These are phyloP conservation scores for Nannoperca obscura DNA, from an alignment of 2,797 vertebrate genomes.

Conservation along the genomic window DNA sequence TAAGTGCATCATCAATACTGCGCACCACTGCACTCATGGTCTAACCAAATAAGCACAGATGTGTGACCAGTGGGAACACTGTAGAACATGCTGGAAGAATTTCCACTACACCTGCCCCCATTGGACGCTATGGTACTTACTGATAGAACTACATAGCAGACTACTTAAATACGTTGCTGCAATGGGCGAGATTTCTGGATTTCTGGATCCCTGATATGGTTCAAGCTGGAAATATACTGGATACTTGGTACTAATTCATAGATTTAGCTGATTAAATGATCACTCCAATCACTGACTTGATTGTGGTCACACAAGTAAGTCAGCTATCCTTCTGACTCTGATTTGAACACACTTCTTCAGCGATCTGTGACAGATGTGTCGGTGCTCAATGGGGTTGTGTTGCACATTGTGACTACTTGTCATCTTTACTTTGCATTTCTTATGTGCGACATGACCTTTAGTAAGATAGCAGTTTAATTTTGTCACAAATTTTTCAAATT, in stretches of 20 bases:
- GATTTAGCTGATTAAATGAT: background rate
- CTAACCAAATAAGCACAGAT: too few relatives aligned
- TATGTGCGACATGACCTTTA: background rate
- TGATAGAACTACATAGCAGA: too few relatives aligned
- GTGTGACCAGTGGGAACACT: too few relatives aligned
- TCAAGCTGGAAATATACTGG: background rate
- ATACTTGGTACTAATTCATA: too few relatives aligned
- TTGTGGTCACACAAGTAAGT: background rate
- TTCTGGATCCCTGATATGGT: background rate
- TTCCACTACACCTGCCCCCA: too few relatives aligned
- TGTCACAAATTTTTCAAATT: background rate
- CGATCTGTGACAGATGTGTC: background rate
- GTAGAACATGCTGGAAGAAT: too few relatives aligned
- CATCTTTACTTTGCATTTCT: conserved; percentile 2
- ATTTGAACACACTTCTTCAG: background rate
- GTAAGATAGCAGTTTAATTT: background rate
- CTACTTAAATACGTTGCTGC: background rate
- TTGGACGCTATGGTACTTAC: too few relatives aligned
- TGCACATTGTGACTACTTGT: background rate
- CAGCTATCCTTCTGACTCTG: background rate
- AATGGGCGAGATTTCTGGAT: background rate
- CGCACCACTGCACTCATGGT: too few relatives aligned
- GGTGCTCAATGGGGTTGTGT: background rate
- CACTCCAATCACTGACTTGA: background rate
- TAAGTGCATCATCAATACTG: too few relatives aligned